phyloP scores from a whole-genome alignment of 2,113 vertebrate species.

The Brevimyrus niger region DNA sequence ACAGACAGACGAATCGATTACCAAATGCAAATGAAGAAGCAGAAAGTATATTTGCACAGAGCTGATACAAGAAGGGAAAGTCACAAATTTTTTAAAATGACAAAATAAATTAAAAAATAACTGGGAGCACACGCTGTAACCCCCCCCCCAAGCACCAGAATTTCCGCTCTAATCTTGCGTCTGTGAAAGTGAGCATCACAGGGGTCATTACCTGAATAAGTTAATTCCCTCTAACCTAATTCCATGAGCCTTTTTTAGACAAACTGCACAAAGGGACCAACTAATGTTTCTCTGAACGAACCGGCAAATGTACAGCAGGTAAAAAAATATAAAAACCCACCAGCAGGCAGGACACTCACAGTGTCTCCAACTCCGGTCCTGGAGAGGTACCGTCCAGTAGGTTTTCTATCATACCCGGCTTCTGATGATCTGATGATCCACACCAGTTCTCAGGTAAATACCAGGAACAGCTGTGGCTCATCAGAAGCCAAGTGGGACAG shows the following conservation, averaged over 20 bases:
- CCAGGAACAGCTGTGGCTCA: too few species aligned
- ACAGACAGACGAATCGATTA: neutral
- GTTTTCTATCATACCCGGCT: too few species aligned
- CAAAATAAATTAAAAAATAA: neutral
- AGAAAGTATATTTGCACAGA: neutral
- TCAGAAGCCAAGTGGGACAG: too few species aligned
- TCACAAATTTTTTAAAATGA: neutral
- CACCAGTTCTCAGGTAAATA: too few species aligned
- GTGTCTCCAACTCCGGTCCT: too few species aligned
- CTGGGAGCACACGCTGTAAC: neutral
- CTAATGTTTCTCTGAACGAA: neutral
- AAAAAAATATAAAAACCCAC: neutral
- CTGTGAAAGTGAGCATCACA: neutral
- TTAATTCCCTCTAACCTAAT: conserved; percentile 16
- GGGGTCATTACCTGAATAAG: conserved; percentile 12
- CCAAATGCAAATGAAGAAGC: neutral
- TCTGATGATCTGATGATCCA: too few species aligned
- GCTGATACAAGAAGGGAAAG: neutral
- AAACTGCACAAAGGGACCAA: conserved; percentile 2
- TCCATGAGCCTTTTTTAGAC: conserved; percentile 5
- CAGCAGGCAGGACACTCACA: neutral
- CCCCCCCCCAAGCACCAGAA: neutral
- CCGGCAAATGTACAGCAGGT: neutral
- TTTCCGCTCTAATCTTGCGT: neutral
- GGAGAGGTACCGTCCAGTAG: too few species aligned